A percentile compares a stretch with the other conserved stretches of the same genome.
phyloP scores from a whole-genome alignment of 2,888 invertebrate species.

The Chrysolina oricalcia region DNA sequence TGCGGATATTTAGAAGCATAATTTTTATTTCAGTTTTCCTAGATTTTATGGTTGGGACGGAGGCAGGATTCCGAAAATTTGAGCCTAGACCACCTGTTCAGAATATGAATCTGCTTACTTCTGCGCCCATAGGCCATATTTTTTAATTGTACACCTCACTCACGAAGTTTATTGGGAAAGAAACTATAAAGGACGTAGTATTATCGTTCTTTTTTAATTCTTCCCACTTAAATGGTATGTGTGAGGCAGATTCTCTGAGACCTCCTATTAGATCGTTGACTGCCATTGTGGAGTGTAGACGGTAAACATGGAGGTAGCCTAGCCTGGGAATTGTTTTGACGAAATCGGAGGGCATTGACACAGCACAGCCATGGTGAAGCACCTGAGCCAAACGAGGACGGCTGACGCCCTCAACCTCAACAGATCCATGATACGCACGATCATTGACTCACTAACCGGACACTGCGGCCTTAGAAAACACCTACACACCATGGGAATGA shows the following conservation, averaged over 20 bases:
- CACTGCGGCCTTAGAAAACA: too few relatives aligned
- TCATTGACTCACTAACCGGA: too few relatives aligned
- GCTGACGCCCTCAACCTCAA: too few relatives aligned
- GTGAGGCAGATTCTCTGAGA: slow-evolving; percentile 16
- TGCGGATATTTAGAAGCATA: slow-evolving; percentile 8
- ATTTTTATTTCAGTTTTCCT: neutral
- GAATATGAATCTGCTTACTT: slow-evolving; percentile 23
- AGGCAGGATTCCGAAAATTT: slow-evolving; percentile 19
- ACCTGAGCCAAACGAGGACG: too few relatives aligned
- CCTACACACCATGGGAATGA: too few relatives aligned
- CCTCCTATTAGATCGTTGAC: neutral
- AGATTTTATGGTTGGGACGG: neutral
- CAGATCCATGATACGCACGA: too few relatives aligned
- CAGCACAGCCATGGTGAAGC: too few relatives aligned
- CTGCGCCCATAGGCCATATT: slow-evolving; percentile 35
- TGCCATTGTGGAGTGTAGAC: slow-evolving; percentile 8
- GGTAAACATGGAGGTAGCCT: slow-evolving; percentile 32
- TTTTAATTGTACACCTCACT: slow-evolving; percentile 28
- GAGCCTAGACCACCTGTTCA: neutral
- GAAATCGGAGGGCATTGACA: too few relatives aligned
- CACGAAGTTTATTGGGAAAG: slow-evolving; percentile 27
- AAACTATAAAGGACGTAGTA: slow-evolving; percentile 13
- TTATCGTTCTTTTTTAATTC: slow-evolving; percentile 12
- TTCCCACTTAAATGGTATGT: slow-evolving; percentile 26
- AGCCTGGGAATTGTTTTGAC: slow-evolving; percentile 27